phyloP scores from a whole-genome alignment of 2,797 vertebrate genomes.

The Leucoraja ocellata region DNA sequence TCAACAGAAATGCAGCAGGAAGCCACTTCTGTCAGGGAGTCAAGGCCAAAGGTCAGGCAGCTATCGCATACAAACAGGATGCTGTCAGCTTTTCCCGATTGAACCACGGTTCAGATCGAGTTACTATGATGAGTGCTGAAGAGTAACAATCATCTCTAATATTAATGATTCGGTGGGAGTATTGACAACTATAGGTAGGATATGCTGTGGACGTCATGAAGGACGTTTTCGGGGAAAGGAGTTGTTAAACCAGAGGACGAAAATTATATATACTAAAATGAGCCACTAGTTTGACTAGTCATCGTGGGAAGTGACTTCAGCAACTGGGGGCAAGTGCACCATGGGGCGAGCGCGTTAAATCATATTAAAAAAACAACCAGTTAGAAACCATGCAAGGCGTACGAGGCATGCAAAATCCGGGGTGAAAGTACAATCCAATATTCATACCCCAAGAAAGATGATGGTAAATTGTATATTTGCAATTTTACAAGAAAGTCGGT shows the following conservation, averaged over 20 bases:
- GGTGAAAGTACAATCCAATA: neutral
- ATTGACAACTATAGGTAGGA: neutral
- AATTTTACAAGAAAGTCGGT: neutral
- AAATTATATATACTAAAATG: neutral
- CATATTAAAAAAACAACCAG: neutral
- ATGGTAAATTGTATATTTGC: neutral
- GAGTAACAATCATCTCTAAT: neutral
- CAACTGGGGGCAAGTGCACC: neutral
- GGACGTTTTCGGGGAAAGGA: neutral
- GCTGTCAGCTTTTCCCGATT: neutral
- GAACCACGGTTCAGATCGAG: constrained; percentile 7
- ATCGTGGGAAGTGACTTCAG: neutral
- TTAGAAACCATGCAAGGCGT: too few species aligned
- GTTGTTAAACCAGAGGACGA: neutral
- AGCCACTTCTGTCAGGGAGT: neutral
- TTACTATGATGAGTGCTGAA: neutral
- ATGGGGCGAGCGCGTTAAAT: neutral
- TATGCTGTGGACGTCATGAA: neutral
- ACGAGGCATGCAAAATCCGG: neutral
- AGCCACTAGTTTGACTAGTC: neutral
- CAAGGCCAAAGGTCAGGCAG: neutral
- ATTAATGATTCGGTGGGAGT: neutral
- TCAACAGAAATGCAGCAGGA: neutral
- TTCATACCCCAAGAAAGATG: neutral
- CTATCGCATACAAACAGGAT: constrained; percentile 13